A percentile compares a stretch with the other conserved stretches of the same genome.
phyloP scores from a whole-genome alignment of 2,888 invertebrate species.

The Beris chalybata region DNA sequence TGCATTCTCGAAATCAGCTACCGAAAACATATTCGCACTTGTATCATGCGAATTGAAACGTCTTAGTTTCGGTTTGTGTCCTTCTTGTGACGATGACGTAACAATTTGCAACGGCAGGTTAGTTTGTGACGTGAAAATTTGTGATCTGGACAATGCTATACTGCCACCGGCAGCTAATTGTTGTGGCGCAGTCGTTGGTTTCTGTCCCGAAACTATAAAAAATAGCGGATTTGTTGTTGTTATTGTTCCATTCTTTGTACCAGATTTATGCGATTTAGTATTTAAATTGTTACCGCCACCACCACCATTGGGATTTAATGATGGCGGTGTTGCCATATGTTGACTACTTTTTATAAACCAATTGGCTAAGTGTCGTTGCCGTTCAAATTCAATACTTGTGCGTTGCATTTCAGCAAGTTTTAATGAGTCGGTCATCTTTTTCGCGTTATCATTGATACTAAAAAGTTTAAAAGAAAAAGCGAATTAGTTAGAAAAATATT shows the following conservation, averaged over 20 bases:
- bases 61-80: slow-evolving; percentile 54
- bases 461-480: slow-evolving; percentile 19
- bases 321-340: slow-evolving; percentile 53
- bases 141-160: slow-evolving; percentile 43
- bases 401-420: slow-evolving; percentile 56
- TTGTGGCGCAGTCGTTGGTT: slow-evolving; percentile 36
- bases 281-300: slow-evolving; percentile 32
- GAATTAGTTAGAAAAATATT: not conserved
- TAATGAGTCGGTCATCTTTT: slow-evolving; percentile 50
- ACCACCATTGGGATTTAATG: slow-evolving; percentile 38
- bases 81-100: slow-evolving; percentile 47
- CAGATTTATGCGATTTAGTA: slow-evolving; percentile 42
- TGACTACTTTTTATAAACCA: slow-evolving; percentile 57
- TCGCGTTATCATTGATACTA: slow-evolving; percentile 36
- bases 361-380: slow-evolving; percentile 57
- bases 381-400: slow-evolving; percentile 56
- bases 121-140: slow-evolving; percentile 45
- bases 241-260: slow-evolving; percentile 45
- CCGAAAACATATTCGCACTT: slow-evolving; percentile 57
- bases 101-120: slow-evolving; percentile 47
- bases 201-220: slow-evolving; percentile 46
- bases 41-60: slow-evolving; percentile 56
- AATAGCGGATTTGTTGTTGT: slow-evolving; percentile 46
- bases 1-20: slow-evolving; percentile 56
- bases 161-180: slow-evolving; percentile 40